Conservation (phyloP, 2,113 vertebrate genomes). For the Cygnus buccinator region DNA sequence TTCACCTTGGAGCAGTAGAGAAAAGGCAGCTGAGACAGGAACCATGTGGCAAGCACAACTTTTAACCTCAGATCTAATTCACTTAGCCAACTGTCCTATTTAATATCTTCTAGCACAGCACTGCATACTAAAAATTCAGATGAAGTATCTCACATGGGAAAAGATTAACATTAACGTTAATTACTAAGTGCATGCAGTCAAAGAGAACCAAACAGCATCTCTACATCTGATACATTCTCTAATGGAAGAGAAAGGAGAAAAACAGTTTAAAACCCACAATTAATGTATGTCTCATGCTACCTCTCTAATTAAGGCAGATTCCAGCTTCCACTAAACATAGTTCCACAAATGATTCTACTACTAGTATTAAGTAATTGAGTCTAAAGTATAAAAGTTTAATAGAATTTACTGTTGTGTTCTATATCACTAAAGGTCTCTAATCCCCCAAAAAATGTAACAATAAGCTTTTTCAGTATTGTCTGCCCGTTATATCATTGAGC, state of each 20-base stretch:
- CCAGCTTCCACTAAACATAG: neutral
- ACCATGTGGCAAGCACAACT: neutral
- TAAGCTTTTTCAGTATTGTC: neutral
- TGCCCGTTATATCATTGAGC: neutral
- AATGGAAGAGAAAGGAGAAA: neutral
- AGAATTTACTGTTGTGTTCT: neutral
- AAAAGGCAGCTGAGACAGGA: neutral
- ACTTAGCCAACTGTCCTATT: neutral
- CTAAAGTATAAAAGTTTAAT: neutral
- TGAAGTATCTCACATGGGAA: neutral
- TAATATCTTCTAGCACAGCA: neutral
- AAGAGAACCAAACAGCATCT: neutral
- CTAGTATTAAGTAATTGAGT: neutral
- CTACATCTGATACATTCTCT: neutral
- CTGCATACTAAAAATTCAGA: neutral
- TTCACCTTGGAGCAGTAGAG: neutral
- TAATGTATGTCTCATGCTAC: neutral
- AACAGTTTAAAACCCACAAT: neutral
- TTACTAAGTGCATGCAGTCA: neutral
- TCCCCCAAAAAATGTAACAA: neutral
- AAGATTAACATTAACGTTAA: neutral
- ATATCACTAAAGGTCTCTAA: neutral
- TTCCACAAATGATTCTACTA: neutral
- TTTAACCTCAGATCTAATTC: neutral
- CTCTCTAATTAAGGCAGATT: conserved; percentile 8